Evolutionary conservation across 2,113 vertebrate species (phyloP), one percentile per base, ranked within the genome.

Genomic region (Halichoeres trimaculatus): DNA sequence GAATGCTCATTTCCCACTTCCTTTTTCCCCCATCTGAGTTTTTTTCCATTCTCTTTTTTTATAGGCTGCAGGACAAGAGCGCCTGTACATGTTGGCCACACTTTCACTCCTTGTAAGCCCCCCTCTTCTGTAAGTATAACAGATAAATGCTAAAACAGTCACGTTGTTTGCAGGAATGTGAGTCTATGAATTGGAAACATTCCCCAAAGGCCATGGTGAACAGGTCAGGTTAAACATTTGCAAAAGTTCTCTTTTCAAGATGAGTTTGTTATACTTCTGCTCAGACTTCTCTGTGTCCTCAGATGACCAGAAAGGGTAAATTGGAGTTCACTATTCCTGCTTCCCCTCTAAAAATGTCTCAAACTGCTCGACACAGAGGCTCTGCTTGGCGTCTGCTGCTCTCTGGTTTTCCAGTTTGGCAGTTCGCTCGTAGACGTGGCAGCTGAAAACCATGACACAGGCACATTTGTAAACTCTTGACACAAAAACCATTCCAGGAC

Each of bases 391-490:
- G 78, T 68, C 57, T 36, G 74, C 22, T 58, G 34, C 19, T 45
- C 62, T 71, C 84, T 82, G 74, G 41, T 78, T 88, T 87, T 88
- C 78, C 72, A 82, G 51, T 88, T 88, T 92, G 90, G 91, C 89
- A 79, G 36, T 5, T 30, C 47, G 23, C 48, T 73, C 20, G 68
- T 83, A 81, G 88, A 92, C 84, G 90, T 91, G 88, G 88, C 88
- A 78, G 54, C 66, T 70, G 38, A 82, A 88, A 90, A 76, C 64
- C 85, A 83, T 88, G 87, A 90, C 80, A 80, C 76, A 74, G 70
- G 76, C 81, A 84, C n/a, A 86, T 72, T 83, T 61, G 65, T 83
- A 66, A 73, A 84, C 65, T 80, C 68, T 60, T 69, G 67, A 85
- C 81, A 54, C 68, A 19, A 51, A 35, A 64, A 52, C 1, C 11